Conservation (phyloP, 2,113 vertebrate genomes). For the Todiramphus chloris region DNA sequence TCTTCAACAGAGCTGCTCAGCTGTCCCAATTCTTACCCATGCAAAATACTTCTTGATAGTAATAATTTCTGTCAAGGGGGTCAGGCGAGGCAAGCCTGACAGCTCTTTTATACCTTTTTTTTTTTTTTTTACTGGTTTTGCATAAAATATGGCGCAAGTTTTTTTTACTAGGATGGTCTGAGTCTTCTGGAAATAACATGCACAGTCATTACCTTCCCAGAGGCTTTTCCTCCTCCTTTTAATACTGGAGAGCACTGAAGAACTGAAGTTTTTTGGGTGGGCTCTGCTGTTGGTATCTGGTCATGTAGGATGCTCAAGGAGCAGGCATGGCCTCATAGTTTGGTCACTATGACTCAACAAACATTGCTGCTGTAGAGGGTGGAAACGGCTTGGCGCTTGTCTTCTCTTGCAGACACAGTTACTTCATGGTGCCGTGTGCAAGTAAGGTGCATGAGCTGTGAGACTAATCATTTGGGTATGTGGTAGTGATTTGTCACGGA, state of each 20-base stretch:
- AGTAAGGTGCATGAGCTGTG: accelerated
- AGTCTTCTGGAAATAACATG: neutral
- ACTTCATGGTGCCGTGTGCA: neutral
- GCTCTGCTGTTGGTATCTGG: neutral
- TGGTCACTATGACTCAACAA: neutral
- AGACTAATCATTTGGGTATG: neutral
- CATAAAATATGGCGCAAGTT: neutral
- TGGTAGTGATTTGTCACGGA: neutral
- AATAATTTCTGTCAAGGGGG: neutral
- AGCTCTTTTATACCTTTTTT: neutral
- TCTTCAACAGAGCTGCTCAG: neutral
- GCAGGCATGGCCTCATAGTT: neutral
- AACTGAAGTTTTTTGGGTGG: neutral
- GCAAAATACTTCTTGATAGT: neutral
- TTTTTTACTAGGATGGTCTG: neutral
- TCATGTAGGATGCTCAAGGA: neutral
- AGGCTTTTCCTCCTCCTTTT: neutral
- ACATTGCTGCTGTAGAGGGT: accelerated
- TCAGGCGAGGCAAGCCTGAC: neutral
- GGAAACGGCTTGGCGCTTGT: neutral
- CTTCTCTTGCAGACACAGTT: neutral
- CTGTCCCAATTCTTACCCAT: neutral
- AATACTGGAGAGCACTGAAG: neutral
- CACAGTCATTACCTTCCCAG: neutral
- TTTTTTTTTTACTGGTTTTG: neutral